Base-by-base conservation (phyloP, 1,140 invertebrate species). In the Meloidogyne exigua region DNA sequence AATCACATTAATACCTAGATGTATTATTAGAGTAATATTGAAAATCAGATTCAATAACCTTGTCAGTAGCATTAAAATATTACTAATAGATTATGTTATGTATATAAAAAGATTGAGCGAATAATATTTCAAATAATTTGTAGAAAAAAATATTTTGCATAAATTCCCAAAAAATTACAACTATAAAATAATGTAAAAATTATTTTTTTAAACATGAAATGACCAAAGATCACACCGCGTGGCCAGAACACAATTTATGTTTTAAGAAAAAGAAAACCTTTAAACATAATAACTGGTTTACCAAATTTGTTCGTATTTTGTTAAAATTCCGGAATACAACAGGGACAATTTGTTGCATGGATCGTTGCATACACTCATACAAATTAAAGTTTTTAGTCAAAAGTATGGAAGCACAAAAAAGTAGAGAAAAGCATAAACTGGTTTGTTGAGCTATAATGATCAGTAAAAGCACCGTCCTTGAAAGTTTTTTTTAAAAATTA, bases 401-500 rank as follows among this genome's bases (percentile, higher is more conserved):
- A 57, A 57, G 10, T 57, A 57, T 57, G 49, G 49, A 57, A 21
- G 49, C n/a, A 57, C 15, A 57, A 44, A 44, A 57, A 15, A 15
- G 1, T 18, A 44, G 9, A 44, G 13, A 44, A 57, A 49, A 18
- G 18, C 44, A 32, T 49, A 49, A 7, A 57, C 49, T 57, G 49
- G 49, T 57, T 57, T 57, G 49, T 4, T 57, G 49, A n/a, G n/a
- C 18, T 4, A 57, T n/a, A n/a, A n/a, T 57, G 49, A 57, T 57
- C 49, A 57, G 49, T n/a, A 57, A 57, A n/a, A n/a, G 49, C n/a
- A n/a, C n/a, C 49, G 49, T 57, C 49, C 49, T 57, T 57, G 49
- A n/a, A n/a, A 57, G 13, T 57, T 18, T 57, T 57, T 21, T n/a
- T 7, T n/a, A n/a, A 57, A 49, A 18, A 49, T 49, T 39, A 39